phyloP scores from a whole-genome alignment of 2,113 vertebrate genomes.

The Tupaia tana region DNA sequence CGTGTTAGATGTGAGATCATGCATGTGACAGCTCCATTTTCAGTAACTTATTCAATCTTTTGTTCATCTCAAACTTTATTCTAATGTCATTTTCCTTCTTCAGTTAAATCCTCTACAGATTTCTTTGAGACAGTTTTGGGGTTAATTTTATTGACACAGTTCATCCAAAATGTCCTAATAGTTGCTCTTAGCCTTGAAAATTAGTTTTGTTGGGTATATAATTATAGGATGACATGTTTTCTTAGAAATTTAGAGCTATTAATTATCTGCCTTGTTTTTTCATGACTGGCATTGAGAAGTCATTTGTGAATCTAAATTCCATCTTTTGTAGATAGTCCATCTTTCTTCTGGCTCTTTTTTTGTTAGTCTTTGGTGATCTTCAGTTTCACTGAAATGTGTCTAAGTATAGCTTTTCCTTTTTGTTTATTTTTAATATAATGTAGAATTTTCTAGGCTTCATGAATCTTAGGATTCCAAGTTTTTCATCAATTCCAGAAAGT shows the following conservation, averaged over 20 bases:
- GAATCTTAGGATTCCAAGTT: background rate
- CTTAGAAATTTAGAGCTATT: background rate
- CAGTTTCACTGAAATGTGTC: background rate
- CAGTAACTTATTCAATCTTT: background rate
- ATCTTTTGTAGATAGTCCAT: background rate
- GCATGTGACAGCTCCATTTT: rapidly evolving
- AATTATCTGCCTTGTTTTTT: background rate
- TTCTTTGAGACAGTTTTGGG: background rate
- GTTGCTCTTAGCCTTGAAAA: background rate
- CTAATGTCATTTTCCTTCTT: background rate
- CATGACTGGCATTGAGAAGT: background rate
- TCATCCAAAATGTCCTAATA: background rate
- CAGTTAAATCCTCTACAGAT: background rate
- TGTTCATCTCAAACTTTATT: background rate
- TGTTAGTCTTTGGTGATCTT: background rate
- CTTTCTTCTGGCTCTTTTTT: background rate
- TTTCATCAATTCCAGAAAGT: background rate
- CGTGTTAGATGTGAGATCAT: rapidly evolving
- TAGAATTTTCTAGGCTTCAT: background rate
- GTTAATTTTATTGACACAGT: background rate
- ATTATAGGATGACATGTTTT: background rate
- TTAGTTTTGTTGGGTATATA: background rate
- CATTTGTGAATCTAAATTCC: background rate
- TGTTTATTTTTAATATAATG: background rate
- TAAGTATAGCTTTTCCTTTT: background rate